Base-by-base conservation (phyloP, 2,888 invertebrate genomes). In the Camptogramma bilineatum region DNA sequence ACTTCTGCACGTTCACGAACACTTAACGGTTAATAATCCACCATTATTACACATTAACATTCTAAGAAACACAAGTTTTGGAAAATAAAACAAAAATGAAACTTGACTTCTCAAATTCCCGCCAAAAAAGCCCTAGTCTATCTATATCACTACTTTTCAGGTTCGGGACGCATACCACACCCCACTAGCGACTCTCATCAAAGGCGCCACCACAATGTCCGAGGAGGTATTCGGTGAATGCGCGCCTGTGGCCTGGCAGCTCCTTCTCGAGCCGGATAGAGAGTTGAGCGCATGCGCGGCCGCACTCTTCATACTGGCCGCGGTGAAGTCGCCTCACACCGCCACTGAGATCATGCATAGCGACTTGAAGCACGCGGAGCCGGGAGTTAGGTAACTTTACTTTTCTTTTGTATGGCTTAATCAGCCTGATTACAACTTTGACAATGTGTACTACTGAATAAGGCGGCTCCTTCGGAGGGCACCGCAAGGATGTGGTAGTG, bases 171-270 rank as follows among this genome's bases (percentile, higher is more conserved):
- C 97, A 0, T 98, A 98, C 78, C 99, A 99, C 84, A 96, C 97
- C 18, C 97, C 98, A 0, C 91, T 99, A 52, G 97, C 98, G 0
- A 95, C 96, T 0, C 89, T 99, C 58, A 94, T 98, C 8, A 99
- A 99, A 90, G 97, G 98, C 0, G 98, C 98, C 0, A 97, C 97
- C 0, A 96, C 98, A 3, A 94, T 99, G 84, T 94, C 95, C 1
- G 98, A 98, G 79, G 98, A 98, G 51, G 94, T 97, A 75, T 98
- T 98, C 77, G 94, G 96, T 2, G 98, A 98, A 75, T 96, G 98
- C 42, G 95, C 99, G 66, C 97, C 98, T 0, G 97, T 98, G 0
- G 97, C 98, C 0, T 99, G 99, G 99, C 98, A 99, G 80, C 93
- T 99, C 17, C 93, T 99, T 4, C 87, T 99, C 47, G 99, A 99